These are phyloP conservation scores for Clitarchus hookeri DNA, from an alignment of 2,888 invertebrate species.

Conservation along the genomic window DNA sequence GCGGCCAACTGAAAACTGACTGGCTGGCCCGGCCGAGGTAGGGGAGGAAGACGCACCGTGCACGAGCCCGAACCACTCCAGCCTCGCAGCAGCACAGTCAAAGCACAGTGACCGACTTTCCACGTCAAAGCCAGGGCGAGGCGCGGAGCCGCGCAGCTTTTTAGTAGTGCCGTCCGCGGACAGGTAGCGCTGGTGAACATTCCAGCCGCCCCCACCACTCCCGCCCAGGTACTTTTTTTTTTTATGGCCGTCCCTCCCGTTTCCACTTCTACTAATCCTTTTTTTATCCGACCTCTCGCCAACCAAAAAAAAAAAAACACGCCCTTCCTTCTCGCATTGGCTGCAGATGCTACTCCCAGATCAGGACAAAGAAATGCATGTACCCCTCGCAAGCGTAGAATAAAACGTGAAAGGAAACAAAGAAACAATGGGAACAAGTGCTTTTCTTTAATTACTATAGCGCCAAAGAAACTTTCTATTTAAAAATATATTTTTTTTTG, in stretches of 20 bases:
- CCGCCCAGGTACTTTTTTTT: not conserved
- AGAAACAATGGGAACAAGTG: too few relatives aligned
- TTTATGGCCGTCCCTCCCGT: not conserved
- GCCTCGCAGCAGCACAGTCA: not conserved
- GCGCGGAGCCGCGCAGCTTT: not conserved
- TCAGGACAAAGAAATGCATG: not conserved
- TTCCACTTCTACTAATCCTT: not conserved
- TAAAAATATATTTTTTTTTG: too few relatives aligned
- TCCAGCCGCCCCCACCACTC: not conserved
- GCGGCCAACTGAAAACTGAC: too few relatives aligned
- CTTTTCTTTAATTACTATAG: too few relatives aligned
- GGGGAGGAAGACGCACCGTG: too few relatives aligned
- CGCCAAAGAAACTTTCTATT: too few relatives aligned
- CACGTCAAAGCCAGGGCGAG: not conserved
- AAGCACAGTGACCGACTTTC: slow-evolving; percentile 1
- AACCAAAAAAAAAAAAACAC: not conserved
- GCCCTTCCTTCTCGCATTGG: too few relatives aligned
- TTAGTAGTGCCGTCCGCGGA: not conserved
- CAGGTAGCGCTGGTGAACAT: slow-evolving; percentile 1
- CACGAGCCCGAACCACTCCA: not conserved
- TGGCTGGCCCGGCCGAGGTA: too few relatives aligned
- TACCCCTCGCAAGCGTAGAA: too few relatives aligned
- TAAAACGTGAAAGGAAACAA: too few relatives aligned
- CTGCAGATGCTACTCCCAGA: not conserved
- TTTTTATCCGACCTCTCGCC: not conserved